Percentiles rank a stretch among this genome's conserved stretches.
These are phyloP conservation scores for Crossocerus cetratus DNA, from an alignment of 2,888 invertebrate species.

Conservation along the genomic window DNA sequence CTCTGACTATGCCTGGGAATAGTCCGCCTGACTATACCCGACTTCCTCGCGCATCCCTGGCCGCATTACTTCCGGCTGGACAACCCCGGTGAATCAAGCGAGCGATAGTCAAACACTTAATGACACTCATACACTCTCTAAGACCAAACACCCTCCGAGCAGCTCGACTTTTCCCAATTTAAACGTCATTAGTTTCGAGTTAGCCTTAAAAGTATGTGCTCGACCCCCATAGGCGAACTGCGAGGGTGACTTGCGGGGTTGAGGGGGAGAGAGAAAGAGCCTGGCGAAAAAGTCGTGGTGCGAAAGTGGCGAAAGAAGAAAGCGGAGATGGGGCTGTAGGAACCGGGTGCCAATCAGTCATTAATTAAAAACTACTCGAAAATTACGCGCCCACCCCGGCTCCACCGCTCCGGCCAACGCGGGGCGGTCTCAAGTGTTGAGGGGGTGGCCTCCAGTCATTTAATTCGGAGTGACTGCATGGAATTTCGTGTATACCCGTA, in stretches of 20 bases:
- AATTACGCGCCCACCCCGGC: slow-evolving; percentile 39
- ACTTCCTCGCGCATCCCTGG: background rate
- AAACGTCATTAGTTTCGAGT: no score
- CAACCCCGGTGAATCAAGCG: background rate
- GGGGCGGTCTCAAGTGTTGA: background rate
- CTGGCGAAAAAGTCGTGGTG: slow-evolving; percentile 37
- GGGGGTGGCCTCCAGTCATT: background rate
- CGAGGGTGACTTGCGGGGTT: background rate
- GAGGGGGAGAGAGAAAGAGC: slow-evolving; percentile 18
- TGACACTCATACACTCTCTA: background rate
- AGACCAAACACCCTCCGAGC: background rate
- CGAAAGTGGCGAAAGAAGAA: slow-evolving; percentile 58
- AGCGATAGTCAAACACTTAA: no score
- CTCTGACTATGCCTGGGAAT: background rate
- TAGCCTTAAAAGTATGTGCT: background rate
- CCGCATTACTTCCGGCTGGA: background rate
- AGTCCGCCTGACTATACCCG: background rate
- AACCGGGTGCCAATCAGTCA: slow-evolving; percentile 64
- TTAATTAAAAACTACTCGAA: slow-evolving; percentile 70
- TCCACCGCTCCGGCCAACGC: no score
- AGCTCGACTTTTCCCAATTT: background rate
- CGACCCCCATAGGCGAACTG: background rate
- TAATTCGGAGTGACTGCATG: slow-evolving; percentile 14
- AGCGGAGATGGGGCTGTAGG: slow-evolving; percentile 45
- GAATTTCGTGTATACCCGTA: slow-evolving; percentile 7